Conservation (phyloP, 2,113 vertebrate genomes). For the Pygoscelis adeliae region DNA sequence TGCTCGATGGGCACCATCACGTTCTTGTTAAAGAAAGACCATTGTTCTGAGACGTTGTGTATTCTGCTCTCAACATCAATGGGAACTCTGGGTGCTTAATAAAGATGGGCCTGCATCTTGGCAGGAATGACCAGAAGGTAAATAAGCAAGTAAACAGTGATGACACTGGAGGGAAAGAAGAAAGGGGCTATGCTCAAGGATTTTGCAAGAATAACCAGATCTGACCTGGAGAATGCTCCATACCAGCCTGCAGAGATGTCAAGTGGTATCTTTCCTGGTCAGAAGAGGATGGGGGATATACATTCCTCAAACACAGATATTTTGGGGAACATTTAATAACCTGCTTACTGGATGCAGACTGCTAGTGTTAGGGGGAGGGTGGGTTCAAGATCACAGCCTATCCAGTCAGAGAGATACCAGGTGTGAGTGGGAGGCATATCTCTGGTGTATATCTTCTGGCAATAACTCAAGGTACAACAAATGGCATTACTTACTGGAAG, state of each 20-base stretch:
- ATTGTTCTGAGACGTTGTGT: fast-evolving
- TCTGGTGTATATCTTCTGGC: not conserved
- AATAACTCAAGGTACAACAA: not conserved
- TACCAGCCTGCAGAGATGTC: not conserved
- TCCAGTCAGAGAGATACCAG: not conserved
- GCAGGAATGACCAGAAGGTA: not conserved
- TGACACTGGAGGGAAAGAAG: not conserved
- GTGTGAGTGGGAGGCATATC: not conserved
- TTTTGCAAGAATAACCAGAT: not conserved
- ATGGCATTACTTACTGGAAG: not conserved
- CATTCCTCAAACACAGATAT: not conserved
- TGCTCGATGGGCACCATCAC: not conserved
- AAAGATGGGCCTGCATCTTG: not conserved
- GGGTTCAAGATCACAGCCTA: not conserved
- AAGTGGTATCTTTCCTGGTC: not conserved
- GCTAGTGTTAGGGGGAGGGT: not conserved
- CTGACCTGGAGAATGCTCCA: not conserved
- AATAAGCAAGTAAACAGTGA: not conserved
- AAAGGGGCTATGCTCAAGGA: not conserved
- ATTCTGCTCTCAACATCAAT: not conserved
- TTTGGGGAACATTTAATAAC: not conserved
- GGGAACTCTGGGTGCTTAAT: not conserved
- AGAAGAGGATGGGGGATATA: not conserved
- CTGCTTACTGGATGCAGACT: not conserved
- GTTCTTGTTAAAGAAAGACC: not conserved